Conservation (phyloP, 2,888 invertebrate genomes). For the Stenichneumon culpator region DNA sequence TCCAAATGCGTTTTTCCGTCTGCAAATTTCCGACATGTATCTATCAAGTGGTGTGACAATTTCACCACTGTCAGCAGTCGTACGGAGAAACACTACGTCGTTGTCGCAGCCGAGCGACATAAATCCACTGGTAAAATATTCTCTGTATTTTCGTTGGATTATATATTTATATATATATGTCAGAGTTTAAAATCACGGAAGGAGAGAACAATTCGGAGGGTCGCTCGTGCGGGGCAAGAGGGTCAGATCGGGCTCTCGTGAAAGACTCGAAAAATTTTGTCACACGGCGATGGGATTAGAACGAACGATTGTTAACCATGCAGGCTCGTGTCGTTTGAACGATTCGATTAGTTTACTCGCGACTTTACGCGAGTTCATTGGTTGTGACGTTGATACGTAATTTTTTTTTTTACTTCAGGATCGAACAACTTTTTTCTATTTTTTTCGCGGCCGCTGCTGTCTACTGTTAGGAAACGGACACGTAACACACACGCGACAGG, state of each 20-base stretch:
- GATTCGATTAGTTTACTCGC: background rate
- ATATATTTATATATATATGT: background rate
- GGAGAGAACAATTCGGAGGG: conserved; percentile 8
- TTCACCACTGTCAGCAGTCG: conserved; percentile 32
- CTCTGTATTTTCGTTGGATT: background rate
- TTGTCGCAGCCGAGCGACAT: background rate
- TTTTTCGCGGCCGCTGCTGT: conserved; percentile 21
- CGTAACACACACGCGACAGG: conserved; percentile 10
- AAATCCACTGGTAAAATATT: conserved; percentile 23
- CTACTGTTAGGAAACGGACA: conserved; percentile 7
- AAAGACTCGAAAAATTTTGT: conserved; percentile 39
- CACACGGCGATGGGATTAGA: background rate
- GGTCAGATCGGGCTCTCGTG: conserved; percentile 25
- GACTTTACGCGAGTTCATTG: background rate
- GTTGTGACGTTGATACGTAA: background rate
- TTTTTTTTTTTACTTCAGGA: background rate
- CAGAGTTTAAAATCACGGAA: background rate
- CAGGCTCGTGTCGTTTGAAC: background rate
- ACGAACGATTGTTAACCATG: conserved; percentile 3
- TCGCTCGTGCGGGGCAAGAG: background rate
- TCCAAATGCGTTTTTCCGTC: conserved; percentile 61
- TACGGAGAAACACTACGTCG: background rate
- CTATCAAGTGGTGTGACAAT: background rate
- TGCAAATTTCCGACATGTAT: conserved; percentile 51
- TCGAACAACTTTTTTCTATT: conserved; percentile 11